These are phyloP conservation scores for Channa striata DNA, from an alignment of 2,797 vertebrate species.

Conservation along the genomic window DNA sequence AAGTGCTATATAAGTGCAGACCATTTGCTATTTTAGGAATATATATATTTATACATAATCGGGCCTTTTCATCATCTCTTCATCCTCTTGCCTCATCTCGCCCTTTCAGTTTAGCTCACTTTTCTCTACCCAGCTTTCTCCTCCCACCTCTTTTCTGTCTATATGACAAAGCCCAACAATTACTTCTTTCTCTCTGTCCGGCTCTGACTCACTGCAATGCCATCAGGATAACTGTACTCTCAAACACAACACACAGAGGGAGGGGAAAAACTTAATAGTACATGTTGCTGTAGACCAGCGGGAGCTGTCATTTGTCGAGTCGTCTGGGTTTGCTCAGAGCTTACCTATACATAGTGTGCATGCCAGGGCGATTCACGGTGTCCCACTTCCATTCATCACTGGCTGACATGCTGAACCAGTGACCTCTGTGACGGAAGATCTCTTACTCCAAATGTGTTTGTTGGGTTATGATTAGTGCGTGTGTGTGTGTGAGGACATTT, in stretches of 20 bases:
- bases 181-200: slow-evolving; percentile 65
- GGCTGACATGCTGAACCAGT: slow-evolving; percentile 48
- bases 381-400: slow-evolving; percentile 60
- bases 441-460: slow-evolving; percentile 18
- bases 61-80: not conserved
- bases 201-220: slow-evolving; percentile 69
- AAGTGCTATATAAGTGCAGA: no score
- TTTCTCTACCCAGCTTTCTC: slow-evolving; percentile 32
- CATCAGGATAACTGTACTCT: slow-evolving; percentile 61
- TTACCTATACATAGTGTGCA: not conserved
- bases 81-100: slow-evolving; percentile 5
- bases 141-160: slow-evolving; percentile 50
- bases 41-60: no score
- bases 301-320: slow-evolving; percentile 10
- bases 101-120: slow-evolving; percentile 19
- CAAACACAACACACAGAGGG: slow-evolving; percentile 9
- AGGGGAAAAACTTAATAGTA: slow-evolving; percentile 39
- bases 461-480: not conserved
- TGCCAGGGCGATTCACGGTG: slow-evolving; percentile 43
- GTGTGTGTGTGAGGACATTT: no score
- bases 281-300: slow-evolving; percentile 16
- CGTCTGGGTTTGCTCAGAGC: slow-evolving; percentile 3
- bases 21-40: no score
- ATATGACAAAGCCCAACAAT: slow-evolving; percentile 68
- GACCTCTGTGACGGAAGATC: slow-evolving; percentile 57